Evolutionary conservation across 2,113 vertebrate species (phyloP).

Genomic region (Oriolus oriolus): DNA sequence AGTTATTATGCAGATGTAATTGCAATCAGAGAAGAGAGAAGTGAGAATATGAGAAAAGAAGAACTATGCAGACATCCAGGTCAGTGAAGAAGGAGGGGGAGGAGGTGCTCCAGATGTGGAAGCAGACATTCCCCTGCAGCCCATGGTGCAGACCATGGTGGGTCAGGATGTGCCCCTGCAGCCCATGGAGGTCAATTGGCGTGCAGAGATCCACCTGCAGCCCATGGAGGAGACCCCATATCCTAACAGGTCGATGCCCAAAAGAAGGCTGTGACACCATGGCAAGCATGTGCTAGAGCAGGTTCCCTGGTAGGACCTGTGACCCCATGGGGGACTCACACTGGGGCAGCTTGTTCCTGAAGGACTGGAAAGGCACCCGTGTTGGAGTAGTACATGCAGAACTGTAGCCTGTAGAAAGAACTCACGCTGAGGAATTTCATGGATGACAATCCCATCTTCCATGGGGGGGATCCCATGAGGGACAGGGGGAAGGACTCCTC

Average conservation of each 20-base stretch:
- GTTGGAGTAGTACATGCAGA: neutral
- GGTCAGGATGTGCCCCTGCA: neutral
- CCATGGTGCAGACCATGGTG: no score
- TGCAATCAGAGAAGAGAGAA: neutral
- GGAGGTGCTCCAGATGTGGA: accelerated
- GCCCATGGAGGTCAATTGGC: neutral
- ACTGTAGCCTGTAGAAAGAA: neutral
- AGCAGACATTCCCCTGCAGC: neutral
- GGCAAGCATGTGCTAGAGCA: neutral
- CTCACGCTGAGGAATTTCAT: neutral
- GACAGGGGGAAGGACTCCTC: neutral
- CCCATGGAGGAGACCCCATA: neutral
- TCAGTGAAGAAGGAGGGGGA: neutral
- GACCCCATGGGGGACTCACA: accelerated
- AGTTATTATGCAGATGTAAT: neutral
- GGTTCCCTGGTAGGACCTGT: neutral
- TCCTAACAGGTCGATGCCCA: neutral
- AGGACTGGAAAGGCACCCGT: neutral
- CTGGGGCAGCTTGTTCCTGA: neutral
- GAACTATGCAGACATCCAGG: neutral
- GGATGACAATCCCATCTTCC: no score
- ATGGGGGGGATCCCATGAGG: neutral
- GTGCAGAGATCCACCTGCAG: neutral
- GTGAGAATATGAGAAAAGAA: neutral
- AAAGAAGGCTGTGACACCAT: neutral